phyloP scores from a whole-genome alignment of 2,113 vertebrate genomes.

The Mola mola region DNA sequence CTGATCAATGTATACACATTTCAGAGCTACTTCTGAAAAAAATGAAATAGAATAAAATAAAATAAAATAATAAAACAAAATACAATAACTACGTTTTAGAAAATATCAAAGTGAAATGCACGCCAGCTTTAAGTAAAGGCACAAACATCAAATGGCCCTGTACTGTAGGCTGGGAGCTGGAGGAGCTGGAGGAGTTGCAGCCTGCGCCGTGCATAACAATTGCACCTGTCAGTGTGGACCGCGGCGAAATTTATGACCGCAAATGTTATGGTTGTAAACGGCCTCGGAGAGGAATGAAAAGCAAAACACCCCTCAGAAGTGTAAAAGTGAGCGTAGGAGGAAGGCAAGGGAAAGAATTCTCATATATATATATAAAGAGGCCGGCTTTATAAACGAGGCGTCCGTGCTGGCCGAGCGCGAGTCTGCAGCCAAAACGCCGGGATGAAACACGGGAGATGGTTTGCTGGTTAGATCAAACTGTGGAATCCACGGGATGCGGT shows the following conservation, averaged over 20 bases:
- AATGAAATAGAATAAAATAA: background rate
- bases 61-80: background rate
- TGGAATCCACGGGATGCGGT: constrained; percentile 17
- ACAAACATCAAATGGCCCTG: constrained; percentile 57
- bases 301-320: constrained; percentile 90
- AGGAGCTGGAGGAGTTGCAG: constrained; percentile 86
- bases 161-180: constrained; percentile 70
- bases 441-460: constrained; percentile 14
- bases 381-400: constrained; percentile 83
- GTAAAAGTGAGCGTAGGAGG: constrained; percentile 96
- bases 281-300: constrained; percentile 91
- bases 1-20: background rate
- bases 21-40: background rate
- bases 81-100: constrained; percentile 1
- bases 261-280: constrained; percentile 89
- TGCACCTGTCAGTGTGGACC: constrained; percentile 97
- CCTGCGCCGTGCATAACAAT: constrained; percentile 95
- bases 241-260: constrained; percentile 97
- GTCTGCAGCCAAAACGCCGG: constrained; percentile 44
- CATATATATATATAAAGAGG: constrained; percentile 78
- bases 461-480: constrained; percentile 5
- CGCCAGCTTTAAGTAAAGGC: constrained; percentile 12
- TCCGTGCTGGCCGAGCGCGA: constrained; percentile 42
- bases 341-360: constrained; percentile 91
- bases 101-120: background rate